Percentiles rank a stretch among this genome's conserved stretches.
phyloP scores from a whole-genome alignment of 2,888 invertebrate genomes.

The Cryptocephalus primarius region DNA sequence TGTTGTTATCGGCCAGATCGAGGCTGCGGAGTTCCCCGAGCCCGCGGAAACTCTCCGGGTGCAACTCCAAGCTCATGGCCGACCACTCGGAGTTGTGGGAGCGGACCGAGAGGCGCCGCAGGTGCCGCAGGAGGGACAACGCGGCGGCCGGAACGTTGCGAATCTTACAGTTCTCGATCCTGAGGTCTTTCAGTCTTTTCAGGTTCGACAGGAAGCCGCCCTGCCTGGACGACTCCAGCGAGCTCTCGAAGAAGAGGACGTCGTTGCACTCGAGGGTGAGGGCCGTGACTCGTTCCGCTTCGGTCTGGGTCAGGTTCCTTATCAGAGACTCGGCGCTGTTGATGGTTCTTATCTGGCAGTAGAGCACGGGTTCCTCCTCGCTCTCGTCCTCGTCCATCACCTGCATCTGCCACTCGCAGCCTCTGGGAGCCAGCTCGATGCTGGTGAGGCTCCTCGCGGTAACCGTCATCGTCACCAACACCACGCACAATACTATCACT shows the following conservation, averaged over 20 bases:
- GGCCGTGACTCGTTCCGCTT: conserved; percentile 57
- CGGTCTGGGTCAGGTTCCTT: conserved; percentile 56
- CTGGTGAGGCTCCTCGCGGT: conserved; percentile 29
- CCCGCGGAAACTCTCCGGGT: conserved; percentile 59
- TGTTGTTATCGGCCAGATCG: conserved; percentile 65
- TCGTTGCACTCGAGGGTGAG: conserved; percentile 64
- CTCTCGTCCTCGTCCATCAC: conserved; percentile 42
- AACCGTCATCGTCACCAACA: conserved; percentile 20
- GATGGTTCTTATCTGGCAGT: conserved; percentile 63
- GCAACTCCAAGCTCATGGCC: conserved; percentile 64
- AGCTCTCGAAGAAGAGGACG: conserved; percentile 62
- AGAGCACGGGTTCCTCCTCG: conserved; percentile 45
- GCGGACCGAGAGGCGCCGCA: conserved; percentile 55
- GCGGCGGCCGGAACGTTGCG: conserved; percentile 61
- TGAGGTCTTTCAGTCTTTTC: conserved; percentile 54
- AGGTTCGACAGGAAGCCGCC: conserved; percentile 49
- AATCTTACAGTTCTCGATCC: conserved; percentile 68
- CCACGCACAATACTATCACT: conserved; percentile 17
- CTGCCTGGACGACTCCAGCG: conserved; percentile 40
- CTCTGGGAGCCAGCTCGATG: conserved; percentile 55
- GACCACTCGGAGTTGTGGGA: conserved; percentile 75
- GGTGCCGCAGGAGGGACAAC: conserved; percentile 53
- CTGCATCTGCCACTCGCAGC: conserved; percentile 60
- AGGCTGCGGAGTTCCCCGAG: conserved; percentile 54
- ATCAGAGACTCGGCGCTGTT: conserved; percentile 57